Conservation (phyloP, 2,113 vertebrate genomes). For the Microtus oregoni region DNA sequence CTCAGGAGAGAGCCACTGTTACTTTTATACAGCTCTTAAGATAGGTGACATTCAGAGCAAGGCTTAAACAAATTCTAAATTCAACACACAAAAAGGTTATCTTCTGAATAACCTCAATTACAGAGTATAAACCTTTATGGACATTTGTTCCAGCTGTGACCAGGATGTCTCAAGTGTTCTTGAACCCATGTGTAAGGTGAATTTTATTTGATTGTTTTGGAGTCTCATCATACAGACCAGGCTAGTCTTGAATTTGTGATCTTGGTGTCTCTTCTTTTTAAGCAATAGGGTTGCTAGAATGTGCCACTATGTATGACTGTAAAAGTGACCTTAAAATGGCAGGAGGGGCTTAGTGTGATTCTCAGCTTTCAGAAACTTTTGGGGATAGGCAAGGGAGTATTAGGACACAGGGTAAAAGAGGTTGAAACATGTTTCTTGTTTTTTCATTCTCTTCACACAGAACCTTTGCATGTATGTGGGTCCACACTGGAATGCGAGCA, state of each 20-base stretch:
- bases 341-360: not conserved
- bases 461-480: too few species aligned
- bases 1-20: not conserved
- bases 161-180: not conserved
- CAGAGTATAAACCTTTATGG: not conserved
- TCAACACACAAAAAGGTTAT: not conserved
- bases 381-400: too few species aligned
- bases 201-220: not conserved
- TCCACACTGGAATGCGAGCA: too few species aligned
- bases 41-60: not conserved
- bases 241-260: not conserved
- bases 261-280: not conserved
- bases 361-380: too few species aligned
- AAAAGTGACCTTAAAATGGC: not conserved
- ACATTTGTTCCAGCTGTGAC: not conserved
- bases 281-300: not conserved
- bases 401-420: not conserved
- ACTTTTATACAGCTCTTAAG: not conserved
- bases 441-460: not conserved
- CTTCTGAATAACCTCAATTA: not conserved
- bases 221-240: not conserved
- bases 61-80: slow-evolving; percentile 8
- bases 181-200: not conserved
- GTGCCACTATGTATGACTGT: not conserved
- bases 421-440: not conserved